phyloP scores from a whole-genome alignment of 2,113 vertebrate genomes.

The Microtus ochrogaster region DNA sequence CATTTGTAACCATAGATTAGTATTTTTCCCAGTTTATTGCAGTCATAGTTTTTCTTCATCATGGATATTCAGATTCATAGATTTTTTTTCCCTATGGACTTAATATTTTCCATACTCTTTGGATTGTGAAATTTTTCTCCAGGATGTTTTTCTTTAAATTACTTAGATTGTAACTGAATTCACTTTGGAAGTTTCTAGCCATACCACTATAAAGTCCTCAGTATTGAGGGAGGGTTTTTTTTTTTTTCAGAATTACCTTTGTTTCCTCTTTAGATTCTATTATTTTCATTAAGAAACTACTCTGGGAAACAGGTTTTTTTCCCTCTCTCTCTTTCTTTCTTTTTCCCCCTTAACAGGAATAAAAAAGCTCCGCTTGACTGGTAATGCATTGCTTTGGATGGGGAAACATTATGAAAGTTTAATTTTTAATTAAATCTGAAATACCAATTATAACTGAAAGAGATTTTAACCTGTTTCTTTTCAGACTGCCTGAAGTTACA shows the following conservation, averaged over 20 bases:
- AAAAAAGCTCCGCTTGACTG: constrained; percentile 90
- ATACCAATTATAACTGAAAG: constrained; percentile 94
- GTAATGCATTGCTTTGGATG: constrained; percentile 93
- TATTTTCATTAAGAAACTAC: constrained; percentile 89
- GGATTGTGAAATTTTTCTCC: constrained; percentile 77
- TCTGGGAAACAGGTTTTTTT: constrained; percentile 84
- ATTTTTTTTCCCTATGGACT: constrained; percentile 81
- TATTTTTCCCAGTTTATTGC: constrained; percentile 74
- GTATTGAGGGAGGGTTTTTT: constrained; percentile 80
- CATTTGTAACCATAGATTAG: constrained; percentile 67
- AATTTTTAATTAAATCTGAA: constrained; percentile 95
- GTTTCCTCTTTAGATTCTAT: constrained; percentile 76
- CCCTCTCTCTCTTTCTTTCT: constrained; percentile 69
- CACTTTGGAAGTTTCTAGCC: constrained; percentile 79
- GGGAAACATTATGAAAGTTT: constrained; percentile 95
- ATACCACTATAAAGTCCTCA: constrained; percentile 82
- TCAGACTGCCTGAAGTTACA: constrained; percentile 92
- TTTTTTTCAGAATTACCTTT: constrained; percentile 85
- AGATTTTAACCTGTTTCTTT: constrained; percentile 94
- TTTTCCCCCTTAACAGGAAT: constrained; percentile 70
- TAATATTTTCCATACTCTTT: constrained; percentile 76
- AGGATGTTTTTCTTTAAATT: constrained; percentile 67
- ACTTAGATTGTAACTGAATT: constrained; percentile 82
- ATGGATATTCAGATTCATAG: constrained; percentile 80
- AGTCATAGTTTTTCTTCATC: constrained; percentile 80